Evolutionary conservation across 2,113 vertebrate species (phyloP).

Genomic region (Mus musculus): GRCm39 chr10:108117001-108117500

Average conservation of each 20-base stretch:
- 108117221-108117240: neutral
- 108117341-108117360: neutral
- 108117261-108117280: neutral
- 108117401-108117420: neutral
- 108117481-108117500: neutral
- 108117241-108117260: conserved; percentile 5
- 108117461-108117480: neutral
- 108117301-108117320: neutral
- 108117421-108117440: neutral
- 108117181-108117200: neutral
- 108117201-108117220: neutral
- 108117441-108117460: neutral
- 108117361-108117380: neutral
- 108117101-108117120: too few relatives aligned
- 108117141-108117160: neutral
- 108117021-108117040: too few relatives aligned
- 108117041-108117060: too few relatives aligned
- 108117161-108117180: neutral
- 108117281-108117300: conserved; percentile 31
- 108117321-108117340: conserved; percentile 6
- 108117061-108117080: too few relatives aligned
- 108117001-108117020: too few relatives aligned
- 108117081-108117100: too few relatives aligned
- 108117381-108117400: conserved; percentile 43
- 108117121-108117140: neutral